phyloP scores from a whole-genome alignment of 2,113 vertebrate species.

The Saguinus midas region DNA sequence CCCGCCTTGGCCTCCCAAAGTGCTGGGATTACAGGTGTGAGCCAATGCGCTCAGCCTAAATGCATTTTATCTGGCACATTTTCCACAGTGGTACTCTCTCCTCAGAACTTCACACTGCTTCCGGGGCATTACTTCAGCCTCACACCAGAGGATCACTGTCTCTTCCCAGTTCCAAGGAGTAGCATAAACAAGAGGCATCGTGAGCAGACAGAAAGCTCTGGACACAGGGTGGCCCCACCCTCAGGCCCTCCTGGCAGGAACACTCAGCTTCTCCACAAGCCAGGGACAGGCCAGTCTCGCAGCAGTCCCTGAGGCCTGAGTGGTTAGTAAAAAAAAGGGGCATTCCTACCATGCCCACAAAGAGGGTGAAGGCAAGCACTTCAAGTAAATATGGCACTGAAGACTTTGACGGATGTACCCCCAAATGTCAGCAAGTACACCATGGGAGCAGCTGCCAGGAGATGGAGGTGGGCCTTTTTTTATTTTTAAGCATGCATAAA shows the following conservation, averaged over 20 bases:
- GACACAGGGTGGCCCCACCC: background rate
- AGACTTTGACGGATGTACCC: background rate
- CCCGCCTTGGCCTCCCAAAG: no score
- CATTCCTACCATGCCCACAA: background rate
- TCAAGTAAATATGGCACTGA: background rate
- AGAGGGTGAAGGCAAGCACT: background rate
- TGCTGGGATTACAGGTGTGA: no score
- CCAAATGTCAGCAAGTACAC: background rate
- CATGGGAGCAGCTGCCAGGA: no score
- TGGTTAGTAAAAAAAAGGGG: background rate
- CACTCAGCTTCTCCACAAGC: background rate
- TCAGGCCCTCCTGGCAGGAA: background rate
- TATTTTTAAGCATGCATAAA: background rate
- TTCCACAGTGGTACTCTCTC: background rate
- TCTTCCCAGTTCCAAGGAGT: background rate
- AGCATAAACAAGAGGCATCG: background rate
- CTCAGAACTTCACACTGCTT: background rate
- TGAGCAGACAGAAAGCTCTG: background rate
- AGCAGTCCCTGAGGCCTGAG: rapidly evolving
- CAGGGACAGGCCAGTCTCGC: background rate
- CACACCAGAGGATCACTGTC: background rate
- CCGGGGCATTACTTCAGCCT: background rate
- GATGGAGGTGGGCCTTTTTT: background rate
- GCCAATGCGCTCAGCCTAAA: no score
- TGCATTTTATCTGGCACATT: background rate